phyloP scores from a whole-genome alignment of 2,888 invertebrate species.

The Carcina quercana region DNA sequence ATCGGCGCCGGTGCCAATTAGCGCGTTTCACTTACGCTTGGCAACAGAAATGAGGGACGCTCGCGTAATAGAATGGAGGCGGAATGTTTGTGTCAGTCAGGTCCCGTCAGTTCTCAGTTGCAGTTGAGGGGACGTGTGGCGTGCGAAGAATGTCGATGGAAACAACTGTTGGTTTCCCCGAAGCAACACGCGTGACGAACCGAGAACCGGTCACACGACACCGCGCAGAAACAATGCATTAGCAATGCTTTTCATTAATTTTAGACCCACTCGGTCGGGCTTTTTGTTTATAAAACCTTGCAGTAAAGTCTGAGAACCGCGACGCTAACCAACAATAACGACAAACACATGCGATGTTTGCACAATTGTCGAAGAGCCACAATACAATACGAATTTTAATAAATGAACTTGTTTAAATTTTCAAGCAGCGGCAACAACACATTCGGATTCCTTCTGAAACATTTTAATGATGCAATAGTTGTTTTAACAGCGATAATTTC shows the following conservation, averaged over 20 bases:
- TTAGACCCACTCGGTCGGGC: conserved; percentile 29
- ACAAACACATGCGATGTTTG: conserved; percentile 28
- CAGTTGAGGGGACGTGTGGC: conserved; percentile 40
- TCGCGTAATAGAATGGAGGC: conserved; percentile 36
- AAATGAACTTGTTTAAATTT: too few relatives aligned
- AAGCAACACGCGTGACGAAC: conserved; percentile 59
- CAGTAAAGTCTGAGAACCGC: conserved; percentile 27
- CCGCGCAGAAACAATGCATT: conserved; percentile 58
- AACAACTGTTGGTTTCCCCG: conserved; percentile 67
- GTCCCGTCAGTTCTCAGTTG: conserved; percentile 27
- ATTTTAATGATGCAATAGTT: background rate
- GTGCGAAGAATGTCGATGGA: conserved; percentile 61
- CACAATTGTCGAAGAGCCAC: conserved; percentile 18
- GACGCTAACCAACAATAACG: conserved; percentile 23
- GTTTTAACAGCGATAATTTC: background rate
- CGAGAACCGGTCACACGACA: conserved; percentile 56
- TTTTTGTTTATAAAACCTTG: conserved; percentile 38
- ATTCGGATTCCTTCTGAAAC: background rate
- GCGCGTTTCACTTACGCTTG: conserved; percentile 31
- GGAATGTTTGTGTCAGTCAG: conserved; percentile 25
- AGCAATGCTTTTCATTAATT: conserved; percentile 54
- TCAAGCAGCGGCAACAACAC: too few relatives aligned
- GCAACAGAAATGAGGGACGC: conserved; percentile 24
- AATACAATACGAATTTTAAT: conserved; percentile 23
- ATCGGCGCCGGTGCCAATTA: conserved; percentile 34